Evolutionary conservation across 2,888 invertebrate genomes (phyloP).

Genomic region (Drosophila borealis): DNA sequence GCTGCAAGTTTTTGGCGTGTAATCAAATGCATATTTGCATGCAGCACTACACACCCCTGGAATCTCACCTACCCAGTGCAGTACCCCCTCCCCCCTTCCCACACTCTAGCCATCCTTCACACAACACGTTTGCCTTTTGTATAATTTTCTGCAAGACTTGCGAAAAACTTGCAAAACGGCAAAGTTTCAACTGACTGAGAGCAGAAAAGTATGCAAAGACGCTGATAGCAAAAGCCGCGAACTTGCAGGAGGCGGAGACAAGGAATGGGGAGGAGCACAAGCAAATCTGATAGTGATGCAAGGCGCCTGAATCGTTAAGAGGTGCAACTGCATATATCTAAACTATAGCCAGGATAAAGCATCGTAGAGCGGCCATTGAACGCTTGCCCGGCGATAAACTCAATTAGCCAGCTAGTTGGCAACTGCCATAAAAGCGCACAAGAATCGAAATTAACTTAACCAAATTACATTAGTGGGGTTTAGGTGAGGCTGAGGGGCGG

Average conservation of each 20-base stretch:
- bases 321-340: slow-evolving; percentile 21
- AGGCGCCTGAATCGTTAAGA: slow-evolving; percentile 44
- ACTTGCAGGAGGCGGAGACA: background rate
- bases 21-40: slow-evolving; percentile 81
- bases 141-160: slow-evolving; percentile 80
- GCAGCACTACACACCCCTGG: slow-evolving; percentile 54
- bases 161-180: slow-evolving; percentile 78
- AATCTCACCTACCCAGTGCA: slow-evolving; percentile 6
- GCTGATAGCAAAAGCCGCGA: slow-evolving; percentile 22
- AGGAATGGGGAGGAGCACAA: background rate
- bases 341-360: background rate
- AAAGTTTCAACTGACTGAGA: slow-evolving; percentile 61
- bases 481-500: background rate
- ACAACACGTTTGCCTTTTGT: slow-evolving; percentile 66
- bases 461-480: slow-evolving; percentile 47
- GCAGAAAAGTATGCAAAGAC: slow-evolving; percentile 49
- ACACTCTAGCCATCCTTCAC: background rate
- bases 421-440: slow-evolving; percentile 65
- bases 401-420: slow-evolving; percentile 62
- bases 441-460: slow-evolving; percentile 74
- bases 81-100: too few species aligned
- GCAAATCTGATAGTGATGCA: slow-evolving; percentile 44
- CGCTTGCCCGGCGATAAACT: slow-evolving; percentile 64
- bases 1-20: slow-evolving; percentile 71
- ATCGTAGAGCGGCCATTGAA: slow-evolving; percentile 62